Conservation (phyloP, 2,797 vertebrate genomes). For the Synaphobranchus kaupii region DNA sequence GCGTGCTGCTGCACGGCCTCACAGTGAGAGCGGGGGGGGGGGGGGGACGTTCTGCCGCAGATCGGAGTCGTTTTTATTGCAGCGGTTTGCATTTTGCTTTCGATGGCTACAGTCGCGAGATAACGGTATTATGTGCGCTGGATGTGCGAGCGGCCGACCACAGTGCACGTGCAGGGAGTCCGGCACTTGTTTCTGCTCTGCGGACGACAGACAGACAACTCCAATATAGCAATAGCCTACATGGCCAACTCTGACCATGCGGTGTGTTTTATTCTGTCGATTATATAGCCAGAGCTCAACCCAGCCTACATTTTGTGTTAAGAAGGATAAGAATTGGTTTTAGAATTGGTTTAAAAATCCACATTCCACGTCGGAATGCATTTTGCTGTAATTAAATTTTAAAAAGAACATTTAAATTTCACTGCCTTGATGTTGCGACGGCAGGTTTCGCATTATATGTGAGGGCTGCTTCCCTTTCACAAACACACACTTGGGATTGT, state of each 20-base stretch:
- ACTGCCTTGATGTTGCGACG: neutral
- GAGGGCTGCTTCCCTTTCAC: neutral
- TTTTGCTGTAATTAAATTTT: neutral
- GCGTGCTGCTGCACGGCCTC: neutral
- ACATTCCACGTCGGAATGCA: neutral
- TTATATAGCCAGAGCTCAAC: neutral
- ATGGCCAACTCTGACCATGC: neutral
- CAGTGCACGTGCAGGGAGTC: neutral
- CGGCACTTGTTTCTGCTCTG: neutral
- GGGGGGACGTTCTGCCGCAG: neutral
- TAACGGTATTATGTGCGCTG: neutral
- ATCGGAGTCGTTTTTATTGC: neutral
- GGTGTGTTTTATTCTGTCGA: neutral
- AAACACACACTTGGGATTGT: neutral
- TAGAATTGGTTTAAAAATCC: neutral
- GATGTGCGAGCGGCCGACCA: neutral
- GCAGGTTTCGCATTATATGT: too few relatives aligned
- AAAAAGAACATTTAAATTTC: neutral
- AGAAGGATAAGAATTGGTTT: neutral
- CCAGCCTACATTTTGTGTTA: neutral
- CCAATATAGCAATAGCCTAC: neutral
- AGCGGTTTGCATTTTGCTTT: neutral
- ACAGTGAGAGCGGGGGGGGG: neutral
- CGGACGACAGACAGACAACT: neutral
- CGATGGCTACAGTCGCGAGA: neutral